Conservation (phyloP, 2,888 invertebrate species). For the Eurois occulta region DNA sequence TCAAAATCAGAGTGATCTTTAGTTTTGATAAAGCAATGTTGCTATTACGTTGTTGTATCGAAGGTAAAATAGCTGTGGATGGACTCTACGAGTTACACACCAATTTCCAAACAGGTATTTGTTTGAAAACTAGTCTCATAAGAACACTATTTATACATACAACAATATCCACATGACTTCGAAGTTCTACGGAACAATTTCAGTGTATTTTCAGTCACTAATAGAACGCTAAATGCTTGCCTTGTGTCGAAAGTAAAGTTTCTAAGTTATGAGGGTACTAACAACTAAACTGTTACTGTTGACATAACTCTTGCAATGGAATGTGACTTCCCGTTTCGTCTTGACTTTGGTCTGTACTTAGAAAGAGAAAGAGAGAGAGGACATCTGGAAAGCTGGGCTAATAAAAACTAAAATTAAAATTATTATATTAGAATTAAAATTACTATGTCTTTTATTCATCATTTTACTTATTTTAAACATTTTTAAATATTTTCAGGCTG, state of each 20-base stretch:
- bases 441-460: no score
- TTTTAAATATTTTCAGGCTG: no score
- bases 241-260: slow-evolving; percentile 24
- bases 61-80: neutral
- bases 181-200: neutral
- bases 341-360: slow-evolving; percentile 26
- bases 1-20: neutral
- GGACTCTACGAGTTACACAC: neutral
- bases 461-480: no score
- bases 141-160: neutral
- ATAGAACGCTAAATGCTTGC: slow-evolving; percentile 19
- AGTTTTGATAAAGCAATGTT: neutral
- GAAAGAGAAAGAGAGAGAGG: slow-evolving; percentile 7
- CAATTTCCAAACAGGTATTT: neutral
- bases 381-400: no score
- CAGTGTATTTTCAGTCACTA: slow-evolving; percentile 11
- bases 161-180: slow-evolving; percentile 7
- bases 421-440: no score
- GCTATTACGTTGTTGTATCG: neutral
- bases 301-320: slow-evolving; percentile 17
- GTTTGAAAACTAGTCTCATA: slow-evolving; percentile 16
- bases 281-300: slow-evolving; percentile 29
- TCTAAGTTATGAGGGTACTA: slow-evolving; percentile 35
- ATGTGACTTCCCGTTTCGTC: slow-evolving; percentile 33
- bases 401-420: neutral